Base-by-base conservation (phyloP, 2,888 invertebrate species). In the Drosophila lutescens region DNA sequence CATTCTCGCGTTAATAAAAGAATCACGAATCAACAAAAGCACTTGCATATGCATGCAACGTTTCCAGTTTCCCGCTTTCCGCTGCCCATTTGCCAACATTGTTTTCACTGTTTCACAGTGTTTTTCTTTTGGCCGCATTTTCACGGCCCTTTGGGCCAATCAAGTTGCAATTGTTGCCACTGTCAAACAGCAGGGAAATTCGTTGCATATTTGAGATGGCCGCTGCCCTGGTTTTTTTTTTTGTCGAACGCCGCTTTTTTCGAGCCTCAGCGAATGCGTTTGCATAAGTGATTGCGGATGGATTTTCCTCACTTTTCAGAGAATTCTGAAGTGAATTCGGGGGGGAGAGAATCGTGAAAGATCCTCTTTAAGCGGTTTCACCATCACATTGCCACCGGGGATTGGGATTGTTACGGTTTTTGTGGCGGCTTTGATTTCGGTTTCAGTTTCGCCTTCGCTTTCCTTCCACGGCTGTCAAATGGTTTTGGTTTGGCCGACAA, bases 271-370 rank as follows among this genome's bases (percentile, higher is more conserved):
- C 49, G 34, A 61, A 51, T 67, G 62, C 65, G 68, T 77, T 63
- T 86, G 84, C 80, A 86, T 86, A 80, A 86, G 76, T 83, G 83
- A 85, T 78, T 78, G 69, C 60, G 58, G 59, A 62, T 47, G n/a
- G 36, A 44, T 63, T 49, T 36, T 20, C 7, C 40, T 9, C 34
- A 34, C 23, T 34, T 34, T 34, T 1, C 12, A 12, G 17, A 10
- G 41, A 44, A 23, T 23, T 4, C 8, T 13, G 8, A 23, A 2
- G 13, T 36, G 51, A 53, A 43, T 66, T 41, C 51, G 26, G 12
- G 6, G 8, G 10, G 15, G 38, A 10, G 17, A n/a, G n/a, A n/a
- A n/a, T n/a, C n/a, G n/a, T n/a, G n/a, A 4, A 5, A 20, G 34
- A 57, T 51, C 26, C 32, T n/a, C 26, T 51, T 41, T 40, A 60